Conservation (phyloP, 1,140 invertebrate genomes). For the Paracyclopina nana region DNA sequence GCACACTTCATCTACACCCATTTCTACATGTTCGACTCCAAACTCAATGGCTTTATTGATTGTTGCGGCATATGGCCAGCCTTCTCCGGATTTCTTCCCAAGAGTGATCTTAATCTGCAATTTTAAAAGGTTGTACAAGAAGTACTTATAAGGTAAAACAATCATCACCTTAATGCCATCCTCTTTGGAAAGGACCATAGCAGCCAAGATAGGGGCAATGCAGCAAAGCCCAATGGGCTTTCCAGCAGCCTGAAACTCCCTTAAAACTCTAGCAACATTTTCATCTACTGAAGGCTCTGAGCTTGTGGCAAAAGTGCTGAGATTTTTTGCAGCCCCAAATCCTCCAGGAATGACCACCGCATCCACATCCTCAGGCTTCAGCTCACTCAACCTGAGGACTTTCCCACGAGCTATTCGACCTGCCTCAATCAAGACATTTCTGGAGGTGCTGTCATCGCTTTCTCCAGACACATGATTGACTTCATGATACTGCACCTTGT, state of each 20-base stretch:
- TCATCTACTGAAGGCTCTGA: slow-evolving; percentile 28
- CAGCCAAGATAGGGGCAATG: slow-evolving; percentile 37
- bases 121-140: no score
- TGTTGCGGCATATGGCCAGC: slow-evolving; percentile 35
- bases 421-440: slow-evolving; percentile 37
- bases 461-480: slow-evolving; percentile 33
- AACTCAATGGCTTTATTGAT: slow-evolving; percentile 30
- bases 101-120: slow-evolving; percentile 35
- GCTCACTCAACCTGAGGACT: background rate
- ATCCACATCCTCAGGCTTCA: slow-evolving; percentile 23
- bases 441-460: slow-evolving; percentile 21
- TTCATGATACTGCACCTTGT: slow-evolving; percentile 32
- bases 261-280: slow-evolving; percentile 29
- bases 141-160: no score
- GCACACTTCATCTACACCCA: slow-evolving; percentile 29
- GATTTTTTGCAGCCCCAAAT: slow-evolving; percentile 39
- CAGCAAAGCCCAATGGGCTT: slow-evolving; percentile 40
- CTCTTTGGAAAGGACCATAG: slow-evolving; percentile 29
- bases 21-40: slow-evolving; percentile 29
- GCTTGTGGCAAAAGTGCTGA: slow-evolving; percentile 29
- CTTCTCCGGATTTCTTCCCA: slow-evolving; percentile 27
- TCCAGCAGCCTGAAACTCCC: slow-evolving; percentile 34
- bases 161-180: no score
- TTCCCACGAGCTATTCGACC: slow-evolving; percentile 34
- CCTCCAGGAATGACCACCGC: slow-evolving; percentile 40